Conservation (phyloP, 2,888 invertebrate genomes). For the Spilarctia lutea region DNA sequence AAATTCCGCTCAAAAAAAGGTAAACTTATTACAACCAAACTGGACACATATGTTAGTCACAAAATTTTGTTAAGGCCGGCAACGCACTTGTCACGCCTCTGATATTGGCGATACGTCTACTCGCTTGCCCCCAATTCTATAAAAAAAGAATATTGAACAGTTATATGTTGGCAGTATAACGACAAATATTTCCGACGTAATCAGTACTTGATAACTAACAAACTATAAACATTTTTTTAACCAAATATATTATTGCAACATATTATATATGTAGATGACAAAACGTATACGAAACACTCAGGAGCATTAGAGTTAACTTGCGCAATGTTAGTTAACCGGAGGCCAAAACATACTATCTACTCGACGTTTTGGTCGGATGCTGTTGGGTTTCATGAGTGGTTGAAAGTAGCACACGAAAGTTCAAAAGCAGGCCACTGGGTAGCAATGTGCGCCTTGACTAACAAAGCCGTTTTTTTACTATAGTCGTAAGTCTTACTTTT, state of each 20-base stretch:
- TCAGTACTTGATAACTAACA: not conserved
- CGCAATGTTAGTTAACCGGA: slow-evolving; percentile 12
- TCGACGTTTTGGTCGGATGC: slow-evolving; percentile 17
- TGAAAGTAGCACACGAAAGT: slow-evolving; percentile 56
- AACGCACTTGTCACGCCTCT: too few relatives aligned
- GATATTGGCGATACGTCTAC: too few relatives aligned
- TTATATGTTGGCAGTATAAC: too few relatives aligned
- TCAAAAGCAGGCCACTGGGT: slow-evolving; percentile 47
- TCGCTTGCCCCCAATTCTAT: too few relatives aligned
- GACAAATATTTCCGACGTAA: not conserved
- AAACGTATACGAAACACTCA: slow-evolving; percentile 3
- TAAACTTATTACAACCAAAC: too few relatives aligned
- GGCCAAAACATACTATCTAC: slow-evolving; percentile 5
- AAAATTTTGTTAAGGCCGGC: too few relatives aligned
- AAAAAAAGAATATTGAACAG: too few relatives aligned
- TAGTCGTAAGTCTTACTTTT: slow-evolving; percentile 1
- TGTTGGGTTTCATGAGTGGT: slow-evolving; percentile 22
- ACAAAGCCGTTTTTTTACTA: slow-evolving; percentile 12
- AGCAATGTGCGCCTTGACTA: slow-evolving; percentile 47
- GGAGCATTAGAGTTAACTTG: slow-evolving; percentile 8
- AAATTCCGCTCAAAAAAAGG: too few relatives aligned
- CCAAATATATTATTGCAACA: not conserved
- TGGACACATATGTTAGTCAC: not conserved
- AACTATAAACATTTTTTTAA: not conserved
- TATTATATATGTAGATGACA: not conserved